Evolutionary conservation across 2,113 vertebrate species (phyloP).

Genomic region (Dipodomys stephensi): DNA sequence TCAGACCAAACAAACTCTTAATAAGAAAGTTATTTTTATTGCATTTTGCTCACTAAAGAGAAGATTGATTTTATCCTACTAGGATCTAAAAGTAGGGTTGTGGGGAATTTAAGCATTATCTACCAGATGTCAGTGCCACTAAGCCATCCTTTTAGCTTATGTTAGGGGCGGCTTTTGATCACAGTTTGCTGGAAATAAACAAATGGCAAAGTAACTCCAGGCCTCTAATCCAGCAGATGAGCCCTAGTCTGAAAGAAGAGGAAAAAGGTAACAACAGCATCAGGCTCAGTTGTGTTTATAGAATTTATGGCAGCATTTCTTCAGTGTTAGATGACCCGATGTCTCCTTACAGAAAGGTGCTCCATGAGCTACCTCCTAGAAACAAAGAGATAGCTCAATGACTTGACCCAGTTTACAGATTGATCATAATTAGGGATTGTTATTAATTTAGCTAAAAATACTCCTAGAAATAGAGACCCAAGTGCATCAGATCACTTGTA

Average conservation of each 20-base stretch:
- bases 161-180: conserved; percentile 63
- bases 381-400: not conserved
- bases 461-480: too few species aligned
- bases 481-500: accelerated
- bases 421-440: not conserved
- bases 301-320: not conserved
- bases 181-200: conserved; percentile 67
- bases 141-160: conserved; percentile 67
- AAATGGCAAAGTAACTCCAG: conserved; percentile 15
- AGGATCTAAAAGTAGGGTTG: conserved; percentile 69
- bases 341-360: too few species aligned
- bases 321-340: not conserved
- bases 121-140: conserved; percentile 66
- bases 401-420: not conserved
- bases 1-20: conserved; percentile 38
- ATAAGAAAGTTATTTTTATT: conserved; percentile 62
- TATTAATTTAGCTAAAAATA: not conserved
- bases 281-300: accelerated
- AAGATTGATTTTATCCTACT: conserved; percentile 71
- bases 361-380: too few species aligned
- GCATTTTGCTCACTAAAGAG: conserved; percentile 54
- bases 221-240: not conserved
- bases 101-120: conserved; percentile 69
- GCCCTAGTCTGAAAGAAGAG: not conserved
- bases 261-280: not conserved